Evolutionary conservation across 2,113 vertebrate species (phyloP).

Genomic region (Perognathus longimembris): DNA sequence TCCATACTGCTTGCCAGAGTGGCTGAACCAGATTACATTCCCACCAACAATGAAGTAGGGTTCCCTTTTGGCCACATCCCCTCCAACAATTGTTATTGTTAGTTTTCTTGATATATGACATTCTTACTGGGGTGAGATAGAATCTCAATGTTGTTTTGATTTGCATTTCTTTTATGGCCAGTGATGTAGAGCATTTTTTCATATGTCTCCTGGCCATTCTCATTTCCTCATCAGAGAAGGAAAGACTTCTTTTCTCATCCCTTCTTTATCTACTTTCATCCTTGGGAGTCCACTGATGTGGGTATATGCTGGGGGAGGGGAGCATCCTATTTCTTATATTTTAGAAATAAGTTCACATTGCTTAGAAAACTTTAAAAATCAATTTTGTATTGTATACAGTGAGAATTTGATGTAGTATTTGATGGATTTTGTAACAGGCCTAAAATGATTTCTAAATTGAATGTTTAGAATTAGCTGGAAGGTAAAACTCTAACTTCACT

Average conservation of each 20-base stretch:
- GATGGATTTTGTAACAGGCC: neutral
- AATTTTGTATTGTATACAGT: neutral
- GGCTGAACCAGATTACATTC: too few species aligned
- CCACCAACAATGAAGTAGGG: too few species aligned
- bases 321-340: neutral
- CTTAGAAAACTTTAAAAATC: neutral
- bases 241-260: neutral
- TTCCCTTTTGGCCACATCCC: too few species aligned
- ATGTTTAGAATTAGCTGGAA: constrained; percentile 13
- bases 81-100: too few species aligned
- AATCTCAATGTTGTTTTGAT: too few species aligned
- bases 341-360: neutral
- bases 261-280: neutral
- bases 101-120: too few species aligned
- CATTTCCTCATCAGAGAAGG: too few species aligned
- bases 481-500: constrained; percentile 35
- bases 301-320: neutral
- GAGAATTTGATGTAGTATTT: neutral
- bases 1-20: too few species aligned
- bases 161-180: too few species aligned
- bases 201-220: too few species aligned
- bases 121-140: too few species aligned
- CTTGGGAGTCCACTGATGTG: neutral
- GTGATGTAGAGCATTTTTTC: too few species aligned
- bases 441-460: neutral